Evolutionary conservation across 1,140 invertebrate genomes (phyloP).

Genomic region (Ceratina australensis): DNA sequence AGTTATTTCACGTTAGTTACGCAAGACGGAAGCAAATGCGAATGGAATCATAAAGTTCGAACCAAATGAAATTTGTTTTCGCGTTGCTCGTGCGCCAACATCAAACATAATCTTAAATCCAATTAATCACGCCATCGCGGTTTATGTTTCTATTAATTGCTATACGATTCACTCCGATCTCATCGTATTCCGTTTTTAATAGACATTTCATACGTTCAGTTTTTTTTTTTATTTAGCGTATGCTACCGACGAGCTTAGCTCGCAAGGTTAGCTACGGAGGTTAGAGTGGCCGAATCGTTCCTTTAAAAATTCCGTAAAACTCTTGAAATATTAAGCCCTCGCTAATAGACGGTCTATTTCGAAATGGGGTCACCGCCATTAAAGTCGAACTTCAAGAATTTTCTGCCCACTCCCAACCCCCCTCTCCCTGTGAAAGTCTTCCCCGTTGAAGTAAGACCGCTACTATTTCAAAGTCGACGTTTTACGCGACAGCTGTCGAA

Average conservation of each 20-base stretch:
- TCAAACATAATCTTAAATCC: no score
- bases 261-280: slow-evolving; percentile 21
- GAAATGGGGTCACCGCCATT: slow-evolving; percentile 55
- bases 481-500: slow-evolving; percentile 58
- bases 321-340: slow-evolving; percentile 49
- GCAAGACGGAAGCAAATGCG: neutral
- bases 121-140: no score
- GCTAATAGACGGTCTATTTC: slow-evolving; percentile 52
- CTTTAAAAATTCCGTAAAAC: slow-evolving; percentile 48
- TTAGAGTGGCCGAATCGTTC: neutral
- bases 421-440: slow-evolving; percentile 1
- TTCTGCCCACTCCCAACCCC: neutral
- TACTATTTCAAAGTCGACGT: slow-evolving; percentile 55
- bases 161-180: no score
- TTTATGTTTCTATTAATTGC: no score
- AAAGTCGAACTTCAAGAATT: slow-evolving; percentile 62
- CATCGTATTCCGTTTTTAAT: no score
- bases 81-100: no score
- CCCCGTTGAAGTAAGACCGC: slow-evolving; percentile 46
- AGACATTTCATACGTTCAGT: no score
- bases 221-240: no score
- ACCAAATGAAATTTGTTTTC: slow-evolving; percentile 17
- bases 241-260: neutral
- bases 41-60: neutral
- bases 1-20: neutral